Conservation (phyloP, 2,113 vertebrate genomes). For the Caracal caracal region DNA sequence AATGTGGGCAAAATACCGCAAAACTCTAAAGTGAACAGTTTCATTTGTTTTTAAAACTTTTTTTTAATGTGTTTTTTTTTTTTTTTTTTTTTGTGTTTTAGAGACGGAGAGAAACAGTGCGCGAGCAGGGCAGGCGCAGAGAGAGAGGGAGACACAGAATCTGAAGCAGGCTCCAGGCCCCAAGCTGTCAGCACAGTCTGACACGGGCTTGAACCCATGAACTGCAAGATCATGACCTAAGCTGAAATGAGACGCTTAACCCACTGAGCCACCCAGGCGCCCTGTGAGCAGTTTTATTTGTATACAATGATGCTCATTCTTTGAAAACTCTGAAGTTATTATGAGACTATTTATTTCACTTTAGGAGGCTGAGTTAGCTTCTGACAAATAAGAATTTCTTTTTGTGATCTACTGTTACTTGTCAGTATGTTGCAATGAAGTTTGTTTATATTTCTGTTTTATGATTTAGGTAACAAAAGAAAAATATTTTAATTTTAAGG, state of each 20-base stretch:
- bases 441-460: background rate
- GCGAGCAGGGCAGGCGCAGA: no score
- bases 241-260: no score
- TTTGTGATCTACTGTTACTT: background rate
- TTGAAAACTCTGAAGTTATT: background rate
- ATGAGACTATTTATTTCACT: background rate
- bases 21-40: background rate
- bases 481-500: constrained; percentile 22
- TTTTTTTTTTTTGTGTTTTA: no score
- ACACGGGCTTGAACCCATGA: no score
- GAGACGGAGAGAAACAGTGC: no score
- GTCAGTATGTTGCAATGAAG: background rate
- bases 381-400: background rate
- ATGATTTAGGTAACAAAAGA: background rate
- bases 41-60: background rate
- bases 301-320: background rate
- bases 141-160: no score
- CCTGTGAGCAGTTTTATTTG: background rate
- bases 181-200: no score
- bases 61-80: no score
- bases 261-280: no score
- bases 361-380: background rate
- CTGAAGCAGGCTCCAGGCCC: no score
- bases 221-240: no score
- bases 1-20: background rate